These are phyloP conservation scores for Artibeus lituratus DNA, from an alignment of 2,797 vertebrate genomes.

Conservation along the genomic window DNA sequence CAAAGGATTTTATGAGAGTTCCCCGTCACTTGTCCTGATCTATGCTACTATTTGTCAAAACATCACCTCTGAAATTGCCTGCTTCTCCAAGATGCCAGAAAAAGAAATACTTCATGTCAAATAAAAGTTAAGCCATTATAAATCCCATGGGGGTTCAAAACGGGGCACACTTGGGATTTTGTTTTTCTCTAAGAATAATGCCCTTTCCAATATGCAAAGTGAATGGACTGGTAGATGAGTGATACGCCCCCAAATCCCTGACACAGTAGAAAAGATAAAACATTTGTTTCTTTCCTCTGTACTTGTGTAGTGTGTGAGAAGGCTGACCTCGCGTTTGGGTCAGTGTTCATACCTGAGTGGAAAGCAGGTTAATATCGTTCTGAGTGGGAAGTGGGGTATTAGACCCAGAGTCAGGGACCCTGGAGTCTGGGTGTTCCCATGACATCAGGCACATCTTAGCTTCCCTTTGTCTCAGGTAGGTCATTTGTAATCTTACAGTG, in stretches of 20 bases:
- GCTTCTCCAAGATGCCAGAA: neutral
- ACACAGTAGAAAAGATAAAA: neutral
- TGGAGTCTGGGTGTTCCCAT: neutral
- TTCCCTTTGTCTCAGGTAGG: neutral
- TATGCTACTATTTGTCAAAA: conserved; percentile 44
- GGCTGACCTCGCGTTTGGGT: neutral
- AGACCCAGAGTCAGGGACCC: neutral
- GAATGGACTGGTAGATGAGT: neutral
- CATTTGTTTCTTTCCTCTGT: neutral
- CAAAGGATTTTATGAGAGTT: neutral
- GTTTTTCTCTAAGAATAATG: neutral
- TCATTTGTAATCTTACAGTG: neutral
- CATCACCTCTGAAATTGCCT: conserved; percentile 18
- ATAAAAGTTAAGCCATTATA: conserved; percentile 6
- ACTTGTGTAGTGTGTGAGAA: neutral
- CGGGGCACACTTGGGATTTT: neutral
- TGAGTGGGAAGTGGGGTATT: neutral
- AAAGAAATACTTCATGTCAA: neutral
- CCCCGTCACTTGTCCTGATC: neutral
- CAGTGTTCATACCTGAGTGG: neutral
- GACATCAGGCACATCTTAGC: neutral
- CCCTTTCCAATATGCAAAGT: neutral
- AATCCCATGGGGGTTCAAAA: conserved; percentile 11
- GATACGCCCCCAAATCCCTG: neutral
- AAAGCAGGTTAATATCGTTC: neutral